Evolutionary conservation across 2,797 vertebrate genomes (phyloP), one percentile per base, ranked within the genome.

Genomic region (Diceros bicornis): DNA sequence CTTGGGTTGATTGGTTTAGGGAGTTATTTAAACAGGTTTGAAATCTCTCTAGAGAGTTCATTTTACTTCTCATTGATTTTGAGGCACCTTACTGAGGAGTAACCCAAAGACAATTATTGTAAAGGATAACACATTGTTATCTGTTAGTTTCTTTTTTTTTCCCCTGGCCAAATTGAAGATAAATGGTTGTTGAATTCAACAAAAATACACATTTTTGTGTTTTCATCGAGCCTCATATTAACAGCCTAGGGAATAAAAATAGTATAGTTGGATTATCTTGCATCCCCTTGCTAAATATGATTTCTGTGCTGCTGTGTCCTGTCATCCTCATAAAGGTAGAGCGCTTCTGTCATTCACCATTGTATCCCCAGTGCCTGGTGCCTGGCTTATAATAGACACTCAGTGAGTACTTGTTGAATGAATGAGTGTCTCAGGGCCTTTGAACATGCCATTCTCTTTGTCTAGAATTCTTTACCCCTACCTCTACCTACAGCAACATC

Each of bases 51-150:
- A 34, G 66, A 77, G 47, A 91, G 29, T 57, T 84, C 21, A 71
- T 85, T 83, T 95, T 34, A 62, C 4, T 92, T 96, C 44, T 64
- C 10, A 50, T 64, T 91, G 34, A 96, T 59, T 92, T 81, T 61
- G 68, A 91, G 57, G 13, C 71, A 91, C 37, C 21, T 91, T 86
- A 78, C 87, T 83, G 55, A 61, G 79, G 64, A 92, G 14, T n/a
- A 68, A 59, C 52, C 77, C 44, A 55, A 92, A 91, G 82, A 55
- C 41, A 62, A 44, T 88, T 85, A 78, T 25, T 85, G 1, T 75
- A 95, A 96, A 96, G 64, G n/a, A 72, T 50, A 88, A 84, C 16
- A 27, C 77, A 97, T 96, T 13, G 6, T 71, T 84, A 13, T 44
- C 74, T 66, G 32, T 75, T 25, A 10, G 3, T 55, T 91, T 72